phyloP scores from a whole-genome alignment of 2,113 vertebrate species.

The Lepisosteus osseus region DNA sequence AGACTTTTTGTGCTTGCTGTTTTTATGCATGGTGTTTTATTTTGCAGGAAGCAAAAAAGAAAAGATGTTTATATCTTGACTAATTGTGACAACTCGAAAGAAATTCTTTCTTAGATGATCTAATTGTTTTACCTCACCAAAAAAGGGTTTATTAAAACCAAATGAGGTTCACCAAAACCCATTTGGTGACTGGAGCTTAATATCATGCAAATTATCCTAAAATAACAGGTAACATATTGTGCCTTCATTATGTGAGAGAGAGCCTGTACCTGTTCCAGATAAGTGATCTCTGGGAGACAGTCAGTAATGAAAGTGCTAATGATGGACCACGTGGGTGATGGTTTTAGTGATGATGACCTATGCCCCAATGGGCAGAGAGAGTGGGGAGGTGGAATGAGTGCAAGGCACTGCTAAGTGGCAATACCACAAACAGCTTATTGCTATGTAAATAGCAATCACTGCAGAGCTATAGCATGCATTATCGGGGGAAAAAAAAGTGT shows the following conservation, averaged over 20 bases:
- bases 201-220: conserved; percentile 61
- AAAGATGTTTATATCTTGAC: background rate
- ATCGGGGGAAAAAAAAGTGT: no score
- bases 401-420: conserved; percentile 41
- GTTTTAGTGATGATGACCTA: conserved; percentile 50
- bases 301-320: conserved; percentile 58
- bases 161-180: conserved; percentile 67
- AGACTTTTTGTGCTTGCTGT: no score
- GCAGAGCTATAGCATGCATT: no score
- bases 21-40: no score
- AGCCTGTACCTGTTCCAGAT: conserved; percentile 48
- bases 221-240: conserved; percentile 73
- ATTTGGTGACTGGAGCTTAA: conserved; percentile 62
- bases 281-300: conserved; percentile 50
- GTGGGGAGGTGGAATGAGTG: conserved; percentile 39
- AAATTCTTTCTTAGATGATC: background rate
- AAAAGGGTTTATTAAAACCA: conserved; percentile 57
- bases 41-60: no score
- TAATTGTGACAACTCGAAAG: background rate
- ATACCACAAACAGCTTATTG: conserved; percentile 61
- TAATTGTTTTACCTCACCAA: conserved; percentile 22
- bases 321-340: conserved; percentile 45
- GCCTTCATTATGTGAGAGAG: conserved; percentile 49
- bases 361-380: conserved; percentile 33
- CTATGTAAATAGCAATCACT: conserved; percentile 16